Evolutionary conservation across 2,113 vertebrate genomes (phyloP), one percentile per base, ranked within the genome.

Genomic region (Oophaga pumilio): DNA sequence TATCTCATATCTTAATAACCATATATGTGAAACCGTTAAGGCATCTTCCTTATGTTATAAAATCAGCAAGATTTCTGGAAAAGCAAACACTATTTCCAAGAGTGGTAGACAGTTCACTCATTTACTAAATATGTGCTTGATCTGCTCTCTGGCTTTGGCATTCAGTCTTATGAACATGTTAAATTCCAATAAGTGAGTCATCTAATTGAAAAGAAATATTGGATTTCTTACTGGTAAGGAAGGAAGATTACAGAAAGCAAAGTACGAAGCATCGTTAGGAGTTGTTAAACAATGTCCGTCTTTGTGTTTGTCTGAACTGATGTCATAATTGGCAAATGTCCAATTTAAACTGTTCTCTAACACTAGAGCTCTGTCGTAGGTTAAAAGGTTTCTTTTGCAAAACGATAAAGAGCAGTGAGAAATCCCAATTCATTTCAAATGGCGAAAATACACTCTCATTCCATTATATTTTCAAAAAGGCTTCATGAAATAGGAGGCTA

Each of bases 291-390:
- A 88, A 88, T 84, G 71, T 83, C 80, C 71, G 20, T 66, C 87
- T 84, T 88, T 88, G 87, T 84, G 60, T 88, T 53, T 62, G 68
- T 66, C 81, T 84, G 73, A 76, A 84, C 80, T 88, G 87, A 88
- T 88, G 87, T 88, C 80, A 88, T 84, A 84, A 77, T 88, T 88
- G 87, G 87, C 81, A 66, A 88, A 84, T 20, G 59, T 84, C 69
- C 87, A 88, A 28, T 88, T 88, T 77, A 77, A 76, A 88, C 80
- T 68, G 80, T 83, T 88, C 71, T 76, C 71, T 88, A 88, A 88
- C 81, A 88, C 69, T 88, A 60, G 71, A 77, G 87, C 87, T 84
- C 87, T 88, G 87, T 88, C 87, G 50, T 84, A 88, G 87, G 87
- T 88, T 88, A 84, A 88, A 84, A 77, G 87, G 87, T 84, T 88